Percentiles rank a stretch among this genome's conserved stretches.
These are phyloP conservation scores for Bellardia pandia DNA, from an alignment of 2,888 invertebrate species.

Conservation along the genomic window DNA sequence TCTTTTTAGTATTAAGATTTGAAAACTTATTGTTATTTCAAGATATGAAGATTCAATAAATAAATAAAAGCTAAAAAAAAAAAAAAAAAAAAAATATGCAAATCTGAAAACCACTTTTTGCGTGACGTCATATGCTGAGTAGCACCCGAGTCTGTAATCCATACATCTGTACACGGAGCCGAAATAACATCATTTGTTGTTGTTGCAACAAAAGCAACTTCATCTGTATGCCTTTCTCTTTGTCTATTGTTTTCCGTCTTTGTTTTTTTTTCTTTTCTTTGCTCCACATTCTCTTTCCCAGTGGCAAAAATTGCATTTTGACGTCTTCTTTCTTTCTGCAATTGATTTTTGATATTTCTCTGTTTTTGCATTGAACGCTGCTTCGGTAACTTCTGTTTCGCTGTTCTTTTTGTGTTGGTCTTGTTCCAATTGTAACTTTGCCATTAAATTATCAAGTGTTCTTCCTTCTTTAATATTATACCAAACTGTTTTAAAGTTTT, in stretches of 20 bases:
- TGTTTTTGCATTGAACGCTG: not conserved
- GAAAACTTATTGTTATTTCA: no score
- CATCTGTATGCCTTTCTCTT: slow-evolving; percentile 44
- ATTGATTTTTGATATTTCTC: not conserved
- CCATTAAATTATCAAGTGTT: no score
- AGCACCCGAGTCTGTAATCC: no score
- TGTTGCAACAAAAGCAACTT: slow-evolving; percentile 55
- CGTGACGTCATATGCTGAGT: slow-evolving; percentile 65
- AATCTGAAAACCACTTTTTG: slow-evolving; percentile 62
- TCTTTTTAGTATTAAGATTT: no score
- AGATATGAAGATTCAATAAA: no score
- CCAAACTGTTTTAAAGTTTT: slow-evolving; percentile 67
- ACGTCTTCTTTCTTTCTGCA: slow-evolving; percentile 36
- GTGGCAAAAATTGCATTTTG: slow-evolving; percentile 54
- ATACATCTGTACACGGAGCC: no score
- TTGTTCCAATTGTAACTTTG: slow-evolving; percentile 42
- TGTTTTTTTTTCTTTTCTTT: slow-evolving; percentile 44
- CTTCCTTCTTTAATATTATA: no score
- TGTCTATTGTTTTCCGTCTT: slow-evolving; percentile 38
- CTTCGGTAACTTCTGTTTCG: no score
- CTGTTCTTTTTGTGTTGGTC: slow-evolving; percentile 35
- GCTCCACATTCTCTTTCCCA: slow-evolving; percentile 61
- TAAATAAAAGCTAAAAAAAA: no score
- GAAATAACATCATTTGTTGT: slow-evolving; percentile 17
- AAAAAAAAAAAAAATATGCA: no score